Evolutionary conservation across 2,797 vertebrate genomes (phyloP).

Genomic region (Smutsia gigantea): DNA sequence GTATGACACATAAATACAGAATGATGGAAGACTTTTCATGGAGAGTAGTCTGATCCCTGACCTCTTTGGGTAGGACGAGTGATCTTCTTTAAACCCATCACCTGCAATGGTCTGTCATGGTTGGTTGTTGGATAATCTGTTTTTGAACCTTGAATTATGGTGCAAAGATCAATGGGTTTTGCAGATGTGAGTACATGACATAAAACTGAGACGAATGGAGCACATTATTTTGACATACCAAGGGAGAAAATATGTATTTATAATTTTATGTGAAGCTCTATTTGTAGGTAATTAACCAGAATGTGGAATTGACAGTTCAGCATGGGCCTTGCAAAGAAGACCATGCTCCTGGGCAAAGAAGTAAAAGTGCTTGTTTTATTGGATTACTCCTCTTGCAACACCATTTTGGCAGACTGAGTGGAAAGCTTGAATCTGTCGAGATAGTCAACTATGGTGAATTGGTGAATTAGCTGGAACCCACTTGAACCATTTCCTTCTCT

Average conservation of each 20-base stretch:
- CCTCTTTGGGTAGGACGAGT: constrained; percentile 46
- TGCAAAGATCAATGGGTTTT: constrained; percentile 72
- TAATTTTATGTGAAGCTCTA: background rate
- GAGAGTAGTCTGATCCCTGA: constrained; percentile 58
- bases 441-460: background rate
- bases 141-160: constrained; percentile 68
- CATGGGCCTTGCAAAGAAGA: background rate
- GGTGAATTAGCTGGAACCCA: background rate
- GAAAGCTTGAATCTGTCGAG: constrained; percentile 16
- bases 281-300: background rate
- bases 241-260: constrained; percentile 16
- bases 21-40: constrained; percentile 36
- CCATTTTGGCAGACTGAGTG: background rate
- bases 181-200: constrained; percentile 50
- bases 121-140: constrained; percentile 58
- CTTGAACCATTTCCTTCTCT: background rate
- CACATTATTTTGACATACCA: constrained; percentile 29
- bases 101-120: constrained; percentile 44
- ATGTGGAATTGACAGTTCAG: background rate
- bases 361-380: background rate
- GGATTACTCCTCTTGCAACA: background rate
- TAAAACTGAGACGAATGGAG: constrained; percentile 23
- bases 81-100: constrained; percentile 66
- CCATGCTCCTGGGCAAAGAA: background rate
- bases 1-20: constrained; percentile 39